Percentiles rank a stretch among this genome's conserved stretches.
phyloP scores from a whole-genome alignment of 2,797 vertebrate species.

The Oryzias dopingdopingensis region DNA sequence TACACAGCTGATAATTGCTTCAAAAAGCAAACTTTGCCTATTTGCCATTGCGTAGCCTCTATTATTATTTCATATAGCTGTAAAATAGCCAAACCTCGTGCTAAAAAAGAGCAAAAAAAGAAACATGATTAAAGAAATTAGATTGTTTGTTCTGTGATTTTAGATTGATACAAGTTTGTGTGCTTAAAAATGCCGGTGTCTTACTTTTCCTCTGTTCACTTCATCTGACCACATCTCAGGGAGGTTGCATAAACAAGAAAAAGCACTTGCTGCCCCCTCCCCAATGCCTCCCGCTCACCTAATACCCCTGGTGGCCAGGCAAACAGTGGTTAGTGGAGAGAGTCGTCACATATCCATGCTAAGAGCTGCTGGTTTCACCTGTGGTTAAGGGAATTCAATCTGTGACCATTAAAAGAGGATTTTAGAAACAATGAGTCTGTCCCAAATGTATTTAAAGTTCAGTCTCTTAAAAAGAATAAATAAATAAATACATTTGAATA shows the following conservation, averaged over 20 bases:
- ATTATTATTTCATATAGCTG: too few species aligned
- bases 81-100: too few species aligned
- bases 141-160: slow-evolving; percentile 18
- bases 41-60: slow-evolving; percentile 42
- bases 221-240: slow-evolving; percentile 36
- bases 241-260: slow-evolving; percentile 73
- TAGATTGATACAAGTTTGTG: too few species aligned
- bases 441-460: too few species aligned
- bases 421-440: slow-evolving; percentile 7
- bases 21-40: slow-evolving; percentile 81
- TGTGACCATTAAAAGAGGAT: slow-evolving; percentile 3
- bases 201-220: slow-evolving; percentile 44
- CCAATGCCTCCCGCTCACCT: slow-evolving; percentile 16
- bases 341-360: slow-evolving; percentile 75
- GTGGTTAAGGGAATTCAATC: slow-evolving; percentile 37
- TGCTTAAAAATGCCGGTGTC: slow-evolving; percentile 8
- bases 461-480: too few species aligned
- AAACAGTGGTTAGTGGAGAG: slow-evolving; percentile 56
- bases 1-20: slow-evolving; percentile 91
- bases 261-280: slow-evolving; percentile 69
- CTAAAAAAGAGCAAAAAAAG: too few species aligned
- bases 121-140: slow-evolving; percentile 5
- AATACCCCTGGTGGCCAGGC: slow-evolving; percentile 52
- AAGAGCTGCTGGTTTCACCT: slow-evolving; percentile 70
- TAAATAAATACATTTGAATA: too few species aligned